Base-by-base conservation (phyloP, 2,888 invertebrate species). In the Trichopoda pennipes region DNA sequence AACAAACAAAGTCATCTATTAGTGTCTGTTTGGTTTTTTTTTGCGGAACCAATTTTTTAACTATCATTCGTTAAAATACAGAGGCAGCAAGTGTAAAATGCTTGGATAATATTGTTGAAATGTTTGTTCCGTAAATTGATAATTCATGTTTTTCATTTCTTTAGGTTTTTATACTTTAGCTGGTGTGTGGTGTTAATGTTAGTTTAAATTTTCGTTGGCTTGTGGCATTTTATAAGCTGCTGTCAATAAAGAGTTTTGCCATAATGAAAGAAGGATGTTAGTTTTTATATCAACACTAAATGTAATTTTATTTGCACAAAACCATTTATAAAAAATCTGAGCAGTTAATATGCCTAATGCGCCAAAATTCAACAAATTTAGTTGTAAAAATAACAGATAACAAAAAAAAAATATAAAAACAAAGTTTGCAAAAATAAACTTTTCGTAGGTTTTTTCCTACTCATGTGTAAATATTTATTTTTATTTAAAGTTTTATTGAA, bases 71-170 rank as follows among this genome's bases (percentile, higher is more conserved):
- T 64, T 70, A 74, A 53, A 75, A 55, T 38, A 12, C 16, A 64
- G 17, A 75, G 49, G 49, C 64, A 74, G 42, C 56, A 61, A 55
- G 76, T 69, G 69, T 47, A 47, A 68, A 60, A 56, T 68, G 63
- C 47, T 55, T 32, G 55, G 21, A 68, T 51, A 58, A 58, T 72
- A 73, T 69, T 49, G 32, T 49, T 79, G 58, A 44, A 61, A 51
- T 70, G 51, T 49, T 66, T 70, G 66, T 63, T 61, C 32, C 35
- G 10, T 14, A 66, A 79, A 79, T 75, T 70, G 74, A 75, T 81
- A 81, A 69, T 74, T 28, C 70, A 66, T 75, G 78, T 82, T 82
- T 35, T 70, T 56, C 23, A 73, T 21, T 55, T 42, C 17, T 17
- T 38, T 38, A 12, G 28, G 17, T 28, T 51, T n/a, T 47, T 55